Base-by-base conservation (phyloP, 2,113 vertebrate species). In the Daboia siamensis region DNA sequence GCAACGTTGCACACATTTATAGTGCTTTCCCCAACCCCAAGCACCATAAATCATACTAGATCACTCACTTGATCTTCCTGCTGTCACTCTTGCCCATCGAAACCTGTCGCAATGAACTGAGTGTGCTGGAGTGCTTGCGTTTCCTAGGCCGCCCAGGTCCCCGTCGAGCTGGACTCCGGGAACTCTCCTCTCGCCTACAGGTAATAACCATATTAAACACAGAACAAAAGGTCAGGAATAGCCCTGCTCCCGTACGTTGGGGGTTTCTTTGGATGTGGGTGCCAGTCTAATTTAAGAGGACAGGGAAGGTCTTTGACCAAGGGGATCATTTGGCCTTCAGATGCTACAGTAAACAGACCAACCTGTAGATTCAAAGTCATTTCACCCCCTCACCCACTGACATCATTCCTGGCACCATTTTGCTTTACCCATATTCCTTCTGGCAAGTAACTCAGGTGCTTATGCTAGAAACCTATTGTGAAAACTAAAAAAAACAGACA, bases 131-230 rank as follows among this genome's bases (percentile, higher is more conserved):
- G 95, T 98, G 97, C 91, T 99, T 99, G 92, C 98, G 97, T 94
- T 99, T 99, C 96, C 99, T 97, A 0, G 99, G 99, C 94, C 99
- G 97, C 3, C 99, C 99, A 0, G 99, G 99, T 5, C 99, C 99
- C 0, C 99, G 97, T 9, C 99, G 97, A 0, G 98, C 99, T 0
- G 99, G 99, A 95, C 99, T 99, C 55, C 99, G 98, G 0, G 98
- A 98, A 93, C 98, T 98, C 97, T 99, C 99, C 0, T 99, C 99
- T 92, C 98, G 99, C 97, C 99, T 99, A 97, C 89, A 91, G 93
- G 87, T 54, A 56, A 54, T 44, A 91, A 54, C 57, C 95, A 15
- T 20, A 29, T 91, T 86, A 12, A 90, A 33, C 51, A 3, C 7
- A 1, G 92, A 64, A 52, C 11, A 80, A 86, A 92, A 59, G 86